Base-by-base conservation (phyloP, 2,113 vertebrate species). In the Syngnathus scovelli region DNA sequence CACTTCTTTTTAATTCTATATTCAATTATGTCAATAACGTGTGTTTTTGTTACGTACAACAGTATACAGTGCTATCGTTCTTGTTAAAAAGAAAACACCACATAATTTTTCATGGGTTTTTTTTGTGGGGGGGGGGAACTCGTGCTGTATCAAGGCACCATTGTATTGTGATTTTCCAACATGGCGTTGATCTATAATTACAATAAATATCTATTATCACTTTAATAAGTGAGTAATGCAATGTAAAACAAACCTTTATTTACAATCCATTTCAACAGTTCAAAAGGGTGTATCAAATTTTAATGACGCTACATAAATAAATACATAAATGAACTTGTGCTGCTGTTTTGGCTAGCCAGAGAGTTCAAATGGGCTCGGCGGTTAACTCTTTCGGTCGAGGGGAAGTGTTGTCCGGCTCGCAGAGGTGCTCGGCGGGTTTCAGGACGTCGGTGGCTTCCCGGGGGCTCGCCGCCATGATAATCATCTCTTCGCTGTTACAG, bases 401-500 rank as follows among this genome's bases (percentile, higher is more conserved):
- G 0, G 89, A 89, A 36, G 79, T 76, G 87, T 87, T 91, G 78
- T 93, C 93, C 51, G 89, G 78, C 5, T 86, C 54, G 0, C 84
- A 16, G 0, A 83, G 84, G 69, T 91, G 83, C 62, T 95, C 93
- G 11, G 77, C 78, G 56, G 88, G 77, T 79, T 94, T 94, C 64
- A 90, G 82, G 52, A 84, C 64, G 33, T 93, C 92, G 10, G 84
- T 91, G 10, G 86, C 66, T 61, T 97, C 93, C 83, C 92, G 85
- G 61, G 94, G 92, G 54, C 91, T 91, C 11, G 86, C 89, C 6
- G 55, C 55, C 55, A 58, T 58, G 27, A 58, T 36, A 72, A 92
- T 44, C 10, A 85, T 78, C 63, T 95, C 92, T 0, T 90, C 89
- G 52, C 91, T 93, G 74, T 92, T 91, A 83, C 93, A 93, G 83